Percentiles rank a stretch among this genome's conserved stretches.
phyloP scores from a whole-genome alignment of 2,888 invertebrate genomes.

The Globia sparganii region DNA sequence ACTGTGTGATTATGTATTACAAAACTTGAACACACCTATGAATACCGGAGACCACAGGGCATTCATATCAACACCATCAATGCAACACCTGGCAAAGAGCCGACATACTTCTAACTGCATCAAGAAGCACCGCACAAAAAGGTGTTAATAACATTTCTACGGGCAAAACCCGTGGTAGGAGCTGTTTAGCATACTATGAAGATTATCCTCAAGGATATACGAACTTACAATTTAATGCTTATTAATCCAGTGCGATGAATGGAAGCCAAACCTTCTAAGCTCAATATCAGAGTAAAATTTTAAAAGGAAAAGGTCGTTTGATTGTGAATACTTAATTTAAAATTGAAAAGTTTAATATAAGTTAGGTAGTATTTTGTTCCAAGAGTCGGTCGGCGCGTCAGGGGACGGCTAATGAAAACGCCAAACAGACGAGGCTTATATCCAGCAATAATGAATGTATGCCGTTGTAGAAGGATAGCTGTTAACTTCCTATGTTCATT shows the following conservation, averaged over 20 bases:
- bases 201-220: conserved; percentile 41
- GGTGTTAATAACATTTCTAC: conserved; percentile 17
- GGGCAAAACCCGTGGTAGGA: conserved; percentile 21
- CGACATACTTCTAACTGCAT: conserved; percentile 26
- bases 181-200: conserved; percentile 3
- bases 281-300: neutral
- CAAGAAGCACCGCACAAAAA: conserved; percentile 10
- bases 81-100: conserved; percentile 20
- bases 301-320: neutral
- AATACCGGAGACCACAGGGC: too few species aligned
- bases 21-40: neutral
- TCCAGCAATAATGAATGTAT: too few species aligned
- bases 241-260: conserved; percentile 17
- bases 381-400: too few species aligned
- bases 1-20: neutral
- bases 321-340: too few species aligned
- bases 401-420: too few species aligned
- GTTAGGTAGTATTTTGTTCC: too few species aligned
- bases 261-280: neutral
- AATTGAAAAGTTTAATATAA: neutral
- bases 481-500: too few species aligned
- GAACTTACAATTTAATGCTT: conserved; percentile 23
- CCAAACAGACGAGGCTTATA: too few species aligned
- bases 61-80: conserved; percentile 16
- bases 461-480: too few species aligned